Conservation (phyloP, 2,888 invertebrate genomes). For the Hirtodrosophila cameraria region DNA sequence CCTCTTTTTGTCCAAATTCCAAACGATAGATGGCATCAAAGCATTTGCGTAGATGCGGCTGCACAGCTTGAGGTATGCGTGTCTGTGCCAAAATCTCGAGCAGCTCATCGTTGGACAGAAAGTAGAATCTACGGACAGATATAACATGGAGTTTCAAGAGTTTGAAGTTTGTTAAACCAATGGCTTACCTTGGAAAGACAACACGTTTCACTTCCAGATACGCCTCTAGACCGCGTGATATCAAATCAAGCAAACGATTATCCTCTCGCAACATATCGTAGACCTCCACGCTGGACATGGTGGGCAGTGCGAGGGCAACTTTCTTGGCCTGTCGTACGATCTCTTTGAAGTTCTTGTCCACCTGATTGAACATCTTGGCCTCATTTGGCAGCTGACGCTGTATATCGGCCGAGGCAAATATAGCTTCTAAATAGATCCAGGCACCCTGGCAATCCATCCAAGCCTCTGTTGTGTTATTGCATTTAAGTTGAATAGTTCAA, state of each 20-base stretch:
- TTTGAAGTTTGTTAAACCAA: accelerated
- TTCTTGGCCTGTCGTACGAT: slow-evolving; percentile 93
- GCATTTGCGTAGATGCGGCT: slow-evolving; percentile 95
- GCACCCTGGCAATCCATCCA: slow-evolving; percentile 95
- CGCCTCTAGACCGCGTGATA: slow-evolving; percentile 95
- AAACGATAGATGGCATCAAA: slow-evolving; percentile 93
- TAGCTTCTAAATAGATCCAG: slow-evolving; percentile 98
- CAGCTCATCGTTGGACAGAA: slow-evolving; percentile 94
- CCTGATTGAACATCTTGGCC: slow-evolving; percentile 92
- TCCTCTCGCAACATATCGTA: slow-evolving; percentile 89
- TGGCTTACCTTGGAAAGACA: slow-evolving; percentile 89
- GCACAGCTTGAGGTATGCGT: slow-evolving; percentile 94
- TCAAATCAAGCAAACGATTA: slow-evolving; percentile 92
- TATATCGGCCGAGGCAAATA: slow-evolving; percentile 97
- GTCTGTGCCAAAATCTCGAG: slow-evolving; percentile 96
- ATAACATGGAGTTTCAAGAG: neutral
- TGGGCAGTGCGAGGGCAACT: slow-evolving; percentile 92
- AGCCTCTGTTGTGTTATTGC: slow-evolving; percentile 90
- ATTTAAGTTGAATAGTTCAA: no score
- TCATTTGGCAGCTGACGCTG: slow-evolving; percentile 96
- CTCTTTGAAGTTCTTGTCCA: slow-evolving; percentile 96
- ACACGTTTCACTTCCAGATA: slow-evolving; percentile 95
- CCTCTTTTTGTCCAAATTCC: slow-evolving; percentile 89
- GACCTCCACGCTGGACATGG: slow-evolving; percentile 89
- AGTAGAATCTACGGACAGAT: slow-evolving; percentile 89